Evolutionary conservation across 2,113 vertebrate genomes (phyloP).

Genomic region (Oncorhynchus masou): DNA sequence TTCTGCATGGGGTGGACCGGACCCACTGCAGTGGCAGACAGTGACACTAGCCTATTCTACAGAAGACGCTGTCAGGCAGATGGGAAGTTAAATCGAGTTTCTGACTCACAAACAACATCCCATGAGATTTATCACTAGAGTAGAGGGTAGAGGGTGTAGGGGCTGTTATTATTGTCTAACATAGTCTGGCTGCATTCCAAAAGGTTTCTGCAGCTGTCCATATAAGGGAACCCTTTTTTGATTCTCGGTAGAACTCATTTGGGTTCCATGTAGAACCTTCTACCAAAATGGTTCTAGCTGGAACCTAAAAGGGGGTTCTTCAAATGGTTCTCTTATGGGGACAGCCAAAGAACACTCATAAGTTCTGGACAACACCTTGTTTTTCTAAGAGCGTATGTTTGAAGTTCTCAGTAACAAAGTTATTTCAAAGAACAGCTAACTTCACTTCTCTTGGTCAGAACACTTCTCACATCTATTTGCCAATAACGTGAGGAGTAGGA

Average conservation of each 20-base stretch:
- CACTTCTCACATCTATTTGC: background rate
- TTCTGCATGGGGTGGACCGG: conserved; percentile 2
- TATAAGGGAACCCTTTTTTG: too few species aligned
- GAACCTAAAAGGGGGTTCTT: too few species aligned
- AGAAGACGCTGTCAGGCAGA: background rate
- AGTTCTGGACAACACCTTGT: too few species aligned
- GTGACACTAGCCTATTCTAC: background rate
- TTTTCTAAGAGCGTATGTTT: too few species aligned
- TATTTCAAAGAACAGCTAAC: background rate
- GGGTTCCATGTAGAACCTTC: too few species aligned
- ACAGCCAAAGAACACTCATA: too few species aligned
- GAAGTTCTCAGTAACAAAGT: background rate
- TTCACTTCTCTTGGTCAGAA: background rate
- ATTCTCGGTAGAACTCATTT: too few species aligned
- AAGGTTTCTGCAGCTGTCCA: too few species aligned
- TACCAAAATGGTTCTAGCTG: too few species aligned
- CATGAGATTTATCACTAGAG: background rate
- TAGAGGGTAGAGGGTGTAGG: background rate
- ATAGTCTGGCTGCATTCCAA: too few species aligned
- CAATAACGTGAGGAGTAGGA: too few species aligned
- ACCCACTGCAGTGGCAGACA: background rate
- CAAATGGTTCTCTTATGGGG: too few species aligned
- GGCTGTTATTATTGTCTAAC: background rate
- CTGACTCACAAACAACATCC: background rate
- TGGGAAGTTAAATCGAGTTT: background rate